Percentiles rank a stretch among this genome's conserved stretches.
phyloP scores from a whole-genome alignment of 2,113 vertebrate genomes.

The Odocoileus hemionus region DNA sequence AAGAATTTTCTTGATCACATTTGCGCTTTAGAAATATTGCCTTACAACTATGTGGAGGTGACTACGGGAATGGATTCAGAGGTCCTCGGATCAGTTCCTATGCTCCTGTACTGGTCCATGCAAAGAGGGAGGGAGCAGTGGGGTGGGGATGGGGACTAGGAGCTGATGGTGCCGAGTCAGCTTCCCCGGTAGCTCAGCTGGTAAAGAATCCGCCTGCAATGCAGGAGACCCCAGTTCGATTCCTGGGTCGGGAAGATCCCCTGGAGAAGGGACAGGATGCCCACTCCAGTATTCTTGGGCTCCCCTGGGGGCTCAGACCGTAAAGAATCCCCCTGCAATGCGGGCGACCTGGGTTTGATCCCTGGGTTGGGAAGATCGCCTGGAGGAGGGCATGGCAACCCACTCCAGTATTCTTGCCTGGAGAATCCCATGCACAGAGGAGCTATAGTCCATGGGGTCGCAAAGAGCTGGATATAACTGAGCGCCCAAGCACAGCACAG shows the following conservation, averaged over 20 bases:
- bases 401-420: not conserved
- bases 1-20: not conserved
- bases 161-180: not conserved
- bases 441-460: not conserved
- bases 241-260: not conserved
- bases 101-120: not conserved
- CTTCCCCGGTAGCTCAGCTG: not conserved
- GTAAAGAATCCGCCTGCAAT: not conserved
- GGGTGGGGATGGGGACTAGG: not conserved
- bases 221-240: not conserved
- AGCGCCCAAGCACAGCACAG: not conserved
- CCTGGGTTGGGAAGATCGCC: not conserved
- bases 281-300: not conserved
- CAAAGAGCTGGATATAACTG: not conserved
- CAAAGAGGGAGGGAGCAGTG: not conserved
- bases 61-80: not conserved
- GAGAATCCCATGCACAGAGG: not conserved
- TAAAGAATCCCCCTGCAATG: not conserved
- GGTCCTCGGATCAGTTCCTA: not conserved
- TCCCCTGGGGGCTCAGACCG: not conserved
- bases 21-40: not conserved
- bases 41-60: not conserved
- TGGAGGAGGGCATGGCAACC: not conserved
- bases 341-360: accelerated
- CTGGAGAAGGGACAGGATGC: not conserved